Base-by-base conservation (phyloP, 2,113 vertebrate species). In the Oostethus manadensis region DNA sequence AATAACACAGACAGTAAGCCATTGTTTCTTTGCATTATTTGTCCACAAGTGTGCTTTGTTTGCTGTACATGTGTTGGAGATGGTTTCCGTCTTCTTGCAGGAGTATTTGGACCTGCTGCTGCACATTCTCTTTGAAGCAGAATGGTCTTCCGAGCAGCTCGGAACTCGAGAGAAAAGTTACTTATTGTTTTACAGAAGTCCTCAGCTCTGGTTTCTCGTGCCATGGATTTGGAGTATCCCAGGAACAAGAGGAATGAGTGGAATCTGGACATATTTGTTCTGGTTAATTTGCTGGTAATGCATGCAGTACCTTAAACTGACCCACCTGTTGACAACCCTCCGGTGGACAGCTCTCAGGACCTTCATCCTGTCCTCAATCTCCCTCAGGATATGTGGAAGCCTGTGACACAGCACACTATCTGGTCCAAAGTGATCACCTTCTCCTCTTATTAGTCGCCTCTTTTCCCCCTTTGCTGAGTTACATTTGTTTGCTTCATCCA, bases 201-300 rank as follows among this genome's bases (percentile, higher is more conserved):
- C 58, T 88, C 87, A 0, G 84, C 75, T 51, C 63, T 84, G 8
- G 78, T 88, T 51, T 88, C 84, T 40, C 71, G 81, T 40, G 84
- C 87, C 80, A 84, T 82, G 0, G 80, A 35, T 16, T 58, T 72
- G 1, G 88, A 88, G 74, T 92, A 92, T 13, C 90, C 90, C 1
- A 92, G 75, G 63, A 89, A 92, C 10, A 92, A 55, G 45, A 92
- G 87, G 80, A 92, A 91, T 1, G 88, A 88, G 79, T 91, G 88
- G 76, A 90, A 92, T 69, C 90, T 92, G 60, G 1, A 4, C 58
- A 23, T 43, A 35, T 57, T 56, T 15, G 9, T 21, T 22, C 20
- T 43, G 11, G 11, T 48, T 48, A 18, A 48, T 21, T 20, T 14
- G 4, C 4, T 10, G 3, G 7, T 50, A 10, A 21, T 50, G 11